A percentile compares a stretch with the other conserved stretches of the same genome.
Conservation (phyloP, 1,140 invertebrate species). For the Trichonephila clavata region DNA sequence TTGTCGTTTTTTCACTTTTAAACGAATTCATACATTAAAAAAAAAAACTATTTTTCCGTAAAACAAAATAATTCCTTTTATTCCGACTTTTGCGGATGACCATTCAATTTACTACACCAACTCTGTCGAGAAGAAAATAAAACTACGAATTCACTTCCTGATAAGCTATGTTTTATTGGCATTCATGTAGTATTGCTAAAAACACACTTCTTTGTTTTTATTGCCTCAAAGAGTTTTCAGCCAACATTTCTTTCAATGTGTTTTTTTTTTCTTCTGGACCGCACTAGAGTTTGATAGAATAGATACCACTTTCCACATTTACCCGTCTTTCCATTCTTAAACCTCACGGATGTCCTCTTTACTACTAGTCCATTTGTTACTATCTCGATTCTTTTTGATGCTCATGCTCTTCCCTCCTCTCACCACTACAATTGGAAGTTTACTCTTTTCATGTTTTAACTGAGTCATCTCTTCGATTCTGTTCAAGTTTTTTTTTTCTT, state of each 20-base stretch:
- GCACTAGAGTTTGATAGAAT: not conserved
- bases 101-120: not conserved
- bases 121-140: not conserved
- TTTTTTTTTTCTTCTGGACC: too few relatives aligned
- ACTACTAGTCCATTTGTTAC: conserved; percentile 38
- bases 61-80: not conserved
- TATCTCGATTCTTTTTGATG: conserved; percentile 37
- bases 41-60: too few relatives aligned
- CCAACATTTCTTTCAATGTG: not conserved
- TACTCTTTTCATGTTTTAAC: conserved; percentile 55
- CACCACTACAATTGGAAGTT: conserved; percentile 38
- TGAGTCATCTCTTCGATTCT: conserved; percentile 26
- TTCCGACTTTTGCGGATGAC: not conserved
- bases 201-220: not conserved
- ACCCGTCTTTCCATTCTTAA: not conserved
- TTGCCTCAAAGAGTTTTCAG: conserved; percentile 21
- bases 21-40: too few relatives aligned
- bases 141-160: not conserved
- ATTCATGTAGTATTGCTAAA: conserved; percentile 3
- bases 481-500: not conserved
- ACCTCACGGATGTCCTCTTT: conserved; percentile 27
- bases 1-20: too few relatives aligned
- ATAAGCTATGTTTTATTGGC: conserved; percentile 18
- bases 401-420: not conserved
- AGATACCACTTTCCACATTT: conserved; percentile 28